These are phyloP conservation scores for Bombus superbus DNA, from an alignment of 1,140 invertebrate genomes.

Conservation along the genomic window DNA sequence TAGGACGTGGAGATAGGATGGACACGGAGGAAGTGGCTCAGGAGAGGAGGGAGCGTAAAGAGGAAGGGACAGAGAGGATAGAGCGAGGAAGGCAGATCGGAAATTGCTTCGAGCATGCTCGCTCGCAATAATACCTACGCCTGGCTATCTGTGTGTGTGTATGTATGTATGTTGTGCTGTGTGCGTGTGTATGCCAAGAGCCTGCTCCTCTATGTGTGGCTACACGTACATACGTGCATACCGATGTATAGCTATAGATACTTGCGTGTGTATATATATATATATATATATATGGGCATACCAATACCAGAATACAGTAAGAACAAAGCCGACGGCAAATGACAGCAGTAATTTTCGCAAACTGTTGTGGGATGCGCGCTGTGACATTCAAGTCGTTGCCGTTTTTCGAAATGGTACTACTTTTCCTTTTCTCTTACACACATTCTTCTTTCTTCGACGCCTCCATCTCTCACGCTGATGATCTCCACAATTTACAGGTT, in stretches of 20 bases:
- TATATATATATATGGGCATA: constrained; percentile 12
- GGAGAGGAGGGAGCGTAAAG: constrained; percentile 2
- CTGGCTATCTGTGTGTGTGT: neutral
- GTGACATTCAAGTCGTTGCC: constrained; percentile 50
- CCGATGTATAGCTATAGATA: neutral
- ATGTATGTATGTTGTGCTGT: no score
- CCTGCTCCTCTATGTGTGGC: neutral
- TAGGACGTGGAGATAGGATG: constrained; percentile 25
- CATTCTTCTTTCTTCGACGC: neutral
- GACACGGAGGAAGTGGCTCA: constrained; percentile 39
- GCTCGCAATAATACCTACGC: constrained; percentile 55
- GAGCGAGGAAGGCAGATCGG: constrained; percentile 63
- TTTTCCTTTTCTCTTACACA: neutral
- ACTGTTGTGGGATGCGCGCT: constrained; percentile 66
- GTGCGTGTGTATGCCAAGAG: no score
- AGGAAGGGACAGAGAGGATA: constrained; percentile 40
- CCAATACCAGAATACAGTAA: constrained; percentile 44
- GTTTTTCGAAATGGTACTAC: constrained; percentile 3
- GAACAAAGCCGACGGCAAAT: constrained; percentile 70
- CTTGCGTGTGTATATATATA: neutral
- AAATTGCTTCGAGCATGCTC: constrained; percentile 69
- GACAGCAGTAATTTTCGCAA: constrained; percentile 71
- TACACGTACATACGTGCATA: neutral
- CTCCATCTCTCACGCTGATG: neutral
- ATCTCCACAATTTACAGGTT: neutral